Evolutionary conservation across 2,113 vertebrate genomes (phyloP).

Genomic region (Theropithecus gelada): DNA sequence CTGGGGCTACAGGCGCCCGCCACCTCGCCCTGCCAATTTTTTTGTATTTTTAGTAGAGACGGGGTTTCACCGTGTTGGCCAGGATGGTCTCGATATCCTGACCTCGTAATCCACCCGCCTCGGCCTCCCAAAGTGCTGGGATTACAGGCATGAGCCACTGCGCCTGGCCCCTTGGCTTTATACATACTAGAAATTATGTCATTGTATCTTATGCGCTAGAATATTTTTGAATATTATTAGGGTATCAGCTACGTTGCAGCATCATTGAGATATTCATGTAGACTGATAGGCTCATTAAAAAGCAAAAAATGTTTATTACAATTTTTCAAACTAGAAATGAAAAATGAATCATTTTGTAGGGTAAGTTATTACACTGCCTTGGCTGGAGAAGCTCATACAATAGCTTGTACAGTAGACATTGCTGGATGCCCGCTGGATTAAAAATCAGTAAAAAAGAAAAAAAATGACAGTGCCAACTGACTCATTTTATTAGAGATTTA

Average conservation of each 20-base stretch:
- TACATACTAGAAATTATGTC: neutral
- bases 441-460: neutral
- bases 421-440: neutral
- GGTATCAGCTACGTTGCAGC: neutral
- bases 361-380: neutral
- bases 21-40: too few species aligned
- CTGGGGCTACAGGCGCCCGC: too few species aligned
- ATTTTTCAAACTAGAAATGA: conserved; percentile 9
- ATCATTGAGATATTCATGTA: neutral
- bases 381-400: neutral
- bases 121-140: too few species aligned
- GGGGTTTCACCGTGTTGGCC: too few species aligned
- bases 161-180: neutral
- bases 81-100: too few species aligned
- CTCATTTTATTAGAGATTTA: neutral
- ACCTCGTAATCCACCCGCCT: too few species aligned
- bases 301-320: neutral
- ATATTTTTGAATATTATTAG: conserved; percentile 24
- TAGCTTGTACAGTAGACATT: neutral
- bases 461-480: neutral
- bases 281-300: neutral
- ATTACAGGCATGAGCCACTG: too few species aligned
- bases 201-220: neutral
- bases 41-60: too few species aligned
- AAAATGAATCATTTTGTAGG: neutral